Evolutionary conservation across 2,113 vertebrate genomes (phyloP).

Genomic region (Bombycilla garrulus): DNA sequence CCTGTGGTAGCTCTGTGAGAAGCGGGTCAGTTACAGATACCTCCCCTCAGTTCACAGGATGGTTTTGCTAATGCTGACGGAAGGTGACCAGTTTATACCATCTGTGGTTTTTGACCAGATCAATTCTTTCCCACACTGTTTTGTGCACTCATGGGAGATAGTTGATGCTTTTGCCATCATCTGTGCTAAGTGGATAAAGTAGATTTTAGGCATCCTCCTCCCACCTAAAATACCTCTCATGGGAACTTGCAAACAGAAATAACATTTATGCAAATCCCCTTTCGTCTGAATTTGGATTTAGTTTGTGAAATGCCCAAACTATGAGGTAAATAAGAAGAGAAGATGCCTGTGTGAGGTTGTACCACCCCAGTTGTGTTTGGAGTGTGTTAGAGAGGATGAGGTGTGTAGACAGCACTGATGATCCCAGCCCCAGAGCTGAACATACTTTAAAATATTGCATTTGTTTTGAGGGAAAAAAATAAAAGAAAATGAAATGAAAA

Average conservation of each 20-base stretch:
- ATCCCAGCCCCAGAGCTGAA: not conserved
- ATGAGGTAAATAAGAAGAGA: not conserved
- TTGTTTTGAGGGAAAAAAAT: not conserved
- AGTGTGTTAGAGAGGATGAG: not conserved
- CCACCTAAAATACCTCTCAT: not conserved
- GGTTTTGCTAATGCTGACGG: not conserved
- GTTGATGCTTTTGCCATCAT: not conserved
- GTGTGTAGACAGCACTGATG: not conserved
- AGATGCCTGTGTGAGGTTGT: not conserved
- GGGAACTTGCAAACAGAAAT: not conserved
- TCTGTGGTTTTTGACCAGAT: not conserved
- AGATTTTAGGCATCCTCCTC: not conserved
- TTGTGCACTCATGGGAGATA: not conserved
- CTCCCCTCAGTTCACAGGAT: not conserved
- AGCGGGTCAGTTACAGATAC: not conserved
- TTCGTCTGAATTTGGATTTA: not conserved
- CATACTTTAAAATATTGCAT: not conserved
- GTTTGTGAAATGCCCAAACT: not conserved
- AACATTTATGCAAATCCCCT: not conserved
- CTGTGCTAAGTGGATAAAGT: not conserved
- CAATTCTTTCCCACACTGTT: not conserved
- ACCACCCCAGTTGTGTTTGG: not conserved
- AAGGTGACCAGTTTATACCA: not conserved
- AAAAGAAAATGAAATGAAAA: not conserved
- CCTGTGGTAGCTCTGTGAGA: not conserved